Percentiles rank a stretch among this genome's conserved stretches.
These are phyloP conservation scores for Scartelaos histophorus DNA, from an alignment of 2,113 vertebrate genomes.

Conservation along the genomic window DNA sequence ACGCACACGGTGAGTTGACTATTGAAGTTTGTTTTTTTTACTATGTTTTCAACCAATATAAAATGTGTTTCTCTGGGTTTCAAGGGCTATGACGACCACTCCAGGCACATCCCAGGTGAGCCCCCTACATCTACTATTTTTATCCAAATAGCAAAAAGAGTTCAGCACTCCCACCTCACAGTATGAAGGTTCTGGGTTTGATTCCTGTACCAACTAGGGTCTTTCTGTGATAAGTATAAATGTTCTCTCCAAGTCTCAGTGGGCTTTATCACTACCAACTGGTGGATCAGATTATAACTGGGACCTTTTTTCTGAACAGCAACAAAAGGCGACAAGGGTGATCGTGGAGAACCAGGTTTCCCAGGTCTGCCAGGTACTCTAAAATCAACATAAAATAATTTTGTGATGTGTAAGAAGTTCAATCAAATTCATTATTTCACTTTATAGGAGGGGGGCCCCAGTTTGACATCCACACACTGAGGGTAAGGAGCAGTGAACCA, in stretches of 20 bases:
- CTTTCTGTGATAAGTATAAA: background rate
- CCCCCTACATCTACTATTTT: background rate
- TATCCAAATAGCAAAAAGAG: too few species aligned
- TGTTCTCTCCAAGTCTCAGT: background rate
- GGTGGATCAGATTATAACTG: background rate
- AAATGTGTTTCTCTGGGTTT: slow-evolving; percentile 18
- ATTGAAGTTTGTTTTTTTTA: background rate
- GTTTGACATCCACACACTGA: slow-evolving; percentile 63
- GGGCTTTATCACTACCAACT: background rate
- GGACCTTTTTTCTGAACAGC: slow-evolving; percentile 35
- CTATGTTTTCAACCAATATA: background rate
- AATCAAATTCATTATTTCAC: background rate
- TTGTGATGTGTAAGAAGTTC: background rate
- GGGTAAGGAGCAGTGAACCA: slow-evolving; percentile 45
- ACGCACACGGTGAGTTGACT: slow-evolving; percentile 58
- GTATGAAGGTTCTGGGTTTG: background rate
- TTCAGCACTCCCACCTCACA: background rate
- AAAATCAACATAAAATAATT: background rate
- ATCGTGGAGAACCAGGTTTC: slow-evolving; percentile 69
- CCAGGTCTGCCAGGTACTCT: slow-evolving; percentile 72
- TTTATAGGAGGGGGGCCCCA: slow-evolving; percentile 51
- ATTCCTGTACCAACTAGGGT: background rate
- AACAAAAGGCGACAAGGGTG: slow-evolving; percentile 84
- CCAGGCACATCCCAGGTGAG: slow-evolving; percentile 54
- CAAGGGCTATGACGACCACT: slow-evolving; percentile 50